These are phyloP conservation scores for Propithecus deckenii DNA, from an alignment of 2,797 vertebrate genomes.

Conservation along the genomic window DNA sequence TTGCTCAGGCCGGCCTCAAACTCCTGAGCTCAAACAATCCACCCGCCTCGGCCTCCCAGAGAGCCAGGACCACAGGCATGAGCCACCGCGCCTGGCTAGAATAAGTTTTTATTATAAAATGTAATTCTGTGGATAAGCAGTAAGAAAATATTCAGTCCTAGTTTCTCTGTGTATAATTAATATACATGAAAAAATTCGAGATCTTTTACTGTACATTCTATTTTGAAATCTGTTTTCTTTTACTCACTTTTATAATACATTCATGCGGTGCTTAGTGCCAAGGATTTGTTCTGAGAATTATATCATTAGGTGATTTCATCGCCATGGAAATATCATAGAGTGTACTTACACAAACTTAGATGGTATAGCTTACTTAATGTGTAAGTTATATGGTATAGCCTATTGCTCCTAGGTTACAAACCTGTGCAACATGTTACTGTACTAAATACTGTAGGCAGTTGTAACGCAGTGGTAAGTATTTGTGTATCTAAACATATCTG, in stretches of 20 bases:
- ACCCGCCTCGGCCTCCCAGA: no score
- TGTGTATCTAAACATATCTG: not conserved
- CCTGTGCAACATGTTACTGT: not conserved
- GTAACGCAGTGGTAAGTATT: not conserved
- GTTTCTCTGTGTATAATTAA: slow-evolving; percentile 1
- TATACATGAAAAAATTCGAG: not conserved
- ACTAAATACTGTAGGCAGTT: not conserved
- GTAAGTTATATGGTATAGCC: no score
- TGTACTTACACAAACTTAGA: not conserved
- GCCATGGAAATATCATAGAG: not conserved
- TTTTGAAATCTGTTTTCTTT: not conserved
- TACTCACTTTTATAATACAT: not conserved
- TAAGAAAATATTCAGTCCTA: not conserved
- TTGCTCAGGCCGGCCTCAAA: no score
- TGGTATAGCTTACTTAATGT: not conserved
- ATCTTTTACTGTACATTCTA: not conserved
- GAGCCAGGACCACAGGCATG: no score
- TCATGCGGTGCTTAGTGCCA: not conserved
- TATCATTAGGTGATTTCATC: not conserved
- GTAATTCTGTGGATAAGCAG: not conserved
- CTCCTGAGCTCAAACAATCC: no score
- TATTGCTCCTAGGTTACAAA: not conserved
- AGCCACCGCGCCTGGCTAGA: not conserved
- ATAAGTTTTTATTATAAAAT: not conserved
- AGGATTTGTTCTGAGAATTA: not conserved